A percentile compares a stretch with the other conserved stretches of the same genome.
These are phyloP conservation scores for Globia sparganii DNA, from an alignment of 2,888 invertebrate species.

Conservation along the genomic window DNA sequence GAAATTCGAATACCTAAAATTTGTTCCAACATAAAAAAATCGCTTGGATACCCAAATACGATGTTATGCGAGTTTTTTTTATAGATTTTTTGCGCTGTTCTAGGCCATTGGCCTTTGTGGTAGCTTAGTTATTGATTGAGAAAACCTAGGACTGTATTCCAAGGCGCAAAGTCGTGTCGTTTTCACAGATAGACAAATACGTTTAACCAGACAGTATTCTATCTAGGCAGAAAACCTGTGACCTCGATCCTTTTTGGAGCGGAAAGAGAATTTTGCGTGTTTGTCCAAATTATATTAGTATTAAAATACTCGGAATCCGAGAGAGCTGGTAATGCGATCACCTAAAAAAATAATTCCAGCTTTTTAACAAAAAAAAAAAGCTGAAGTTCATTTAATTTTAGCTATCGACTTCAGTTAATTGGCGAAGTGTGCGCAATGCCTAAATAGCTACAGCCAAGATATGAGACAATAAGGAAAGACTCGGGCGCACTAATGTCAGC, in stretches of 20 bases:
- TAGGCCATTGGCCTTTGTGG: constrained; percentile 37
- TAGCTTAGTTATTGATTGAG: constrained; percentile 41
- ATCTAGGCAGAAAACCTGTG: constrained; percentile 58
- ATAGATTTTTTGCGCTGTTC: constrained; percentile 31
- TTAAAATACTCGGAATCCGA: constrained; percentile 24
- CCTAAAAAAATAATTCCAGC: neutral
- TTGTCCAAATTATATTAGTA: constrained; percentile 49
- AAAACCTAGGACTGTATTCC: constrained; percentile 36
- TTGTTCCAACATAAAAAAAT: constrained; percentile 17
- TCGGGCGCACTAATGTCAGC: constrained; percentile 62
- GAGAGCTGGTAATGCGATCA: neutral
- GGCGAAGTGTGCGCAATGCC: constrained; percentile 9
- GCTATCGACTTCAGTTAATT: neutral
- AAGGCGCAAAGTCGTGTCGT: constrained; percentile 33
- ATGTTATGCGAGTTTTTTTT: constrained; percentile 9
- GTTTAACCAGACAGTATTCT: constrained; percentile 37
- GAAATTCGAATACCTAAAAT: constrained; percentile 12
- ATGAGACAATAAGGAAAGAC: constrained; percentile 51
- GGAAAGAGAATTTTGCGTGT: constrained; percentile 51
- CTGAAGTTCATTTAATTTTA: neutral
- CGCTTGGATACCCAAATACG: constrained; percentile 6
- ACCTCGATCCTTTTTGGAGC: constrained; percentile 58
- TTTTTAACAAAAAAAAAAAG: neutral
- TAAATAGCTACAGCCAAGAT: constrained; percentile 8
- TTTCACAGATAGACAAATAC: constrained; percentile 44